These are phyloP conservation scores for Valencia hispanica DNA, from an alignment of 2,797 vertebrate genomes.

Conservation along the genomic window DNA sequence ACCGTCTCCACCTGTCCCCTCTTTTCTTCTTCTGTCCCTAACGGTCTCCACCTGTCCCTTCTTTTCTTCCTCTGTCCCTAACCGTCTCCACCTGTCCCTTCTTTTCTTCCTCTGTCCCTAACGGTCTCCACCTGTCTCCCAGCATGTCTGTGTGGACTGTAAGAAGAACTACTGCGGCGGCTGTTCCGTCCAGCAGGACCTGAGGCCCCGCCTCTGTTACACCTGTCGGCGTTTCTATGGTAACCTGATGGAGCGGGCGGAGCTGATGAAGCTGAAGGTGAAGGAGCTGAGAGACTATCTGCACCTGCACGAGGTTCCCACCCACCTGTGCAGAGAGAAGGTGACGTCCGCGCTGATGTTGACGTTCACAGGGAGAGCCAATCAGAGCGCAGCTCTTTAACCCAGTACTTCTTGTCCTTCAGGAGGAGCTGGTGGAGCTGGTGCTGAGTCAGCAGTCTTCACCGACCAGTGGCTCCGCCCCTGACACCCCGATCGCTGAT, in stretches of 20 bases:
- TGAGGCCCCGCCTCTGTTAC: slow-evolving; percentile 78
- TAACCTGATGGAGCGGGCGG: slow-evolving; percentile 73
- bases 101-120: neutral
- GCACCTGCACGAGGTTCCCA: slow-evolving; percentile 89
- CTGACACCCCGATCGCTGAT: slow-evolving; percentile 26
- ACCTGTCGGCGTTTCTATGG: slow-evolving; percentile 83
- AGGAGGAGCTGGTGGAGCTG: slow-evolving; percentile 93
- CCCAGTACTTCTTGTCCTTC: neutral
- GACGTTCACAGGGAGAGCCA: neutral
- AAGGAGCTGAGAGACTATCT: slow-evolving; percentile 97
- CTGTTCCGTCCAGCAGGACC: slow-evolving; percentile 72
- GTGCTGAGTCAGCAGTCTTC: slow-evolving; percentile 87
- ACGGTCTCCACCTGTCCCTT: neutral
- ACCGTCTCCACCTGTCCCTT: neutral
- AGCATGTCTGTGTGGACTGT: slow-evolving; percentile 84
- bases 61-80: neutral
- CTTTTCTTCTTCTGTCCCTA: neutral
- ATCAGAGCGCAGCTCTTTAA: neutral
- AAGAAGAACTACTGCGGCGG: slow-evolving; percentile 77
- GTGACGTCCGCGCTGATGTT: slow-evolving; percentile 27
- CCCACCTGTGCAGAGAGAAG: slow-evolving; percentile 93
- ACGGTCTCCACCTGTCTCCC: slow-evolving; percentile 10
- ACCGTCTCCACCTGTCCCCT: neutral
- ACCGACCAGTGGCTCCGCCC: slow-evolving; percentile 45
- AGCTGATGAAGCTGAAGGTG: slow-evolving; percentile 86